Base-by-base conservation (phyloP, 2,113 vertebrate species). In the Hemibagrus wyckioides region DNA sequence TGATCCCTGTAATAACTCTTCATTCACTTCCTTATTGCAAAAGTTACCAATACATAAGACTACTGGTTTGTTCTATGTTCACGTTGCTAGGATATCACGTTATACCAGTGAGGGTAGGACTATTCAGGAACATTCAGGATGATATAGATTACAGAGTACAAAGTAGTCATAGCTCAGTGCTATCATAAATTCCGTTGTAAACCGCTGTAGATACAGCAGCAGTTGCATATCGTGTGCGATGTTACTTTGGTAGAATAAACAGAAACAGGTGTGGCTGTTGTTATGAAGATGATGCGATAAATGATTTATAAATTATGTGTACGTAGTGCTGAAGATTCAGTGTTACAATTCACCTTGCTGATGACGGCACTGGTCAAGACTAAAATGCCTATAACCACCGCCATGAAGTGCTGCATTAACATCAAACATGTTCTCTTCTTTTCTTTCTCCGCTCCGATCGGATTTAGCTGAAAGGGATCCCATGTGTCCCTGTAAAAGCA, bases 401-500 rank as follows among this genome's bases (percentile, higher is more conserved):
- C 92, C 85, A 95, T 94, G 54, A 95, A 83, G 84, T 92, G 89
- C 90, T 96, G 95, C 17, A 82, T 86, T 17, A 95, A 0, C 30
- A 81, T 54, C 39, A 96, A 94, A 80, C 94, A 94, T 89, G 17
- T 90, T 88, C 63, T 90, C 89, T 94, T 94, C 11, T n/a, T 13
- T 90, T 96, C 95, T 87, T 96, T 95, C 90, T 95, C 95, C 0
- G 95, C 90, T 81, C 95, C 95, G 2, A 93, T 41, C 0, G 94
- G 94, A 83, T 95, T 95, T 84, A 95, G 84, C 86, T 95, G 95
- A 90, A 96, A 95, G 6, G 95, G 95, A 91, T 96, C 95, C 95
- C 95, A 96, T 48, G 94, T 95, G 67, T 95, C 94, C 83, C 95
- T 95, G 89, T 28, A 52, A 91, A 67, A 80, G 13, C 67, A 83